Conservation (phyloP, 2,797 vertebrate genomes). For the Forpus xanthops region DNA sequence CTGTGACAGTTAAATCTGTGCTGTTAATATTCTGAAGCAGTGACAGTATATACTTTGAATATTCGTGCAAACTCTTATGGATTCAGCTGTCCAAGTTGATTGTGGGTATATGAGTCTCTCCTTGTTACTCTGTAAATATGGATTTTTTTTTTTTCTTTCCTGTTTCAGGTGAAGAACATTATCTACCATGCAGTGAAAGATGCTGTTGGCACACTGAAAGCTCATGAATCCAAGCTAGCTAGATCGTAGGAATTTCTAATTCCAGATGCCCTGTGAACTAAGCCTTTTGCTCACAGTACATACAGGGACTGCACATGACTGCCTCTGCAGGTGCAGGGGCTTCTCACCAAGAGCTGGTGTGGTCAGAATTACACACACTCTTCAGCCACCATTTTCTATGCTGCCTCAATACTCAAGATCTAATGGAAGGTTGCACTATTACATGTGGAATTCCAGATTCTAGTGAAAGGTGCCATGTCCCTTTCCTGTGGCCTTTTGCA, state of each 20-base stretch:
- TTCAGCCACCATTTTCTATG: conserved; percentile 77
- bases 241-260: conserved; percentile 84
- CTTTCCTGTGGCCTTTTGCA: conserved; percentile 77
- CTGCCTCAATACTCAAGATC: conserved; percentile 78
- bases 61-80: not conserved
- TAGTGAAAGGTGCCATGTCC: conserved; percentile 70
- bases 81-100: not conserved
- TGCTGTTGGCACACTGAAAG: conserved; percentile 95
- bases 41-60: not conserved
- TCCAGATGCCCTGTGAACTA: conserved; percentile 64
- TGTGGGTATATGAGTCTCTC: not conserved
- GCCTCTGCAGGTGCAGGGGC: conserved; percentile 71
- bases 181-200: conserved; percentile 99
- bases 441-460: conserved; percentile 71
- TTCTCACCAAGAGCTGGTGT: conserved; percentile 71
- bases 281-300: conserved; percentile 69
- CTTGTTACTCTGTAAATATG: not conserved
- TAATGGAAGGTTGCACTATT: conserved; percentile 70
- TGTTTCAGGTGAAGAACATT: conserved; percentile 97
- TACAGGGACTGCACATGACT: conserved; percentile 68
- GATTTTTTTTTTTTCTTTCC: not conserved
- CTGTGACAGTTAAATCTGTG: not conserved
- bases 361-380: conserved; percentile 79
- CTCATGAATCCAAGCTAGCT: conserved; percentile 93
- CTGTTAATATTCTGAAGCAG: not conserved